Evolutionary conservation across 2,113 vertebrate genomes (phyloP).

Genomic region (Grus americana): DNA sequence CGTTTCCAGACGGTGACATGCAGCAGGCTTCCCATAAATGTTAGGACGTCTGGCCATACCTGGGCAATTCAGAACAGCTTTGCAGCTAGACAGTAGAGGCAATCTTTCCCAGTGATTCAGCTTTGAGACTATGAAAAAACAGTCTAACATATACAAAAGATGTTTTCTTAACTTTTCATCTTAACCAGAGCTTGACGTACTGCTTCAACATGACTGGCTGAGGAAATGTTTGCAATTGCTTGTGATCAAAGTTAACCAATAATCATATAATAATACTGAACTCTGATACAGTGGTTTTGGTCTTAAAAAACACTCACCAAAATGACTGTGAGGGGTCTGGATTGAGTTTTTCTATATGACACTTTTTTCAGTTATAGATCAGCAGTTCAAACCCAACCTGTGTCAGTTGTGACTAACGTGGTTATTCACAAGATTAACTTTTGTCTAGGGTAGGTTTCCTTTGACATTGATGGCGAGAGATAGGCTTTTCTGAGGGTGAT

Average conservation of each 20-base stretch:
- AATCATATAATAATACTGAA: neutral
- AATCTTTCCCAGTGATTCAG: slow-evolving; percentile 62
- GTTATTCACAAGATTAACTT: slow-evolving; percentile 38
- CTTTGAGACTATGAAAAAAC: slow-evolving; percentile 37
- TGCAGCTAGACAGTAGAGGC: slow-evolving; percentile 39
- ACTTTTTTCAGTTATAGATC: neutral
- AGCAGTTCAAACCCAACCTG: neutral
- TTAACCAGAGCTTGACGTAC: slow-evolving; percentile 48
- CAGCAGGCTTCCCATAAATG: slow-evolving; percentile 1
- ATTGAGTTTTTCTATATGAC: neutral
- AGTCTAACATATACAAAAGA: slow-evolving; percentile 38
- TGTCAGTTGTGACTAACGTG: slow-evolving; percentile 8
- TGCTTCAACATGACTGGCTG: neutral
- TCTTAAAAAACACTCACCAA: neutral
- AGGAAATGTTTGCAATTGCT: slow-evolving; percentile 51
- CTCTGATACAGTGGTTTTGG: neutral
- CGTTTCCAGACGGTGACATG: slow-evolving; percentile 17
- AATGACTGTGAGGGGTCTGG: slow-evolving; percentile 26
- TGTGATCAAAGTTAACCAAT: slow-evolving; percentile 40
- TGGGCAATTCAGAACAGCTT: slow-evolving; percentile 1
- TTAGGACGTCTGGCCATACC: neutral
- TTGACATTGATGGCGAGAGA: neutral
- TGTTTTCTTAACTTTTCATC: slow-evolving; percentile 62
- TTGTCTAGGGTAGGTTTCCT: neutral
- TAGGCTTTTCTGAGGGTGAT: slow-evolving; percentile 27